Base-by-base conservation (phyloP, 1,140 invertebrate genomes). In the Theocolax elegans region DNA sequence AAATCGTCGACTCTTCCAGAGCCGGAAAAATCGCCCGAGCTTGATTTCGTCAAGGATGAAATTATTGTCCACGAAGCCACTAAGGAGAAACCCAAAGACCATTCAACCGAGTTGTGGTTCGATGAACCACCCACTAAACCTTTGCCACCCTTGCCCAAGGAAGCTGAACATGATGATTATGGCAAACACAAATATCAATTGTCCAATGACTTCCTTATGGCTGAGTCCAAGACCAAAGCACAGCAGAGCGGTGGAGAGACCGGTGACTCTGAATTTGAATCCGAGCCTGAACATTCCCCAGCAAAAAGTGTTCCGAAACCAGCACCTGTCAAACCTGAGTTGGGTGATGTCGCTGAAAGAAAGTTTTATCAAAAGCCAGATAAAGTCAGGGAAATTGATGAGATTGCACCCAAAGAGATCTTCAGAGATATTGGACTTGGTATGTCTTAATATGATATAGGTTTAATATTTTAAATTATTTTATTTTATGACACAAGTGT, bases 371-470 rank as follows among this genome's bases (percentile, higher is more conserved):
- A 48, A 1, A 67, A 59, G 17, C 25, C 64, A 7, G 42, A 19
- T 46, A 71, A 67, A 7, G 63, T 72, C 38, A 54, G 76, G 1
- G 78, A 80, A 8, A 76, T 81, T 31, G 60, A 89, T 53, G 86
- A 89, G 72, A 89, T 90, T 46, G 89, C 89, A 58, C 89, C 90
- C 2, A 89, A 90, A 72, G 88, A 90, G 64, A 90, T 91, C 67
- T 91, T 90, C 81, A 87, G 88, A 75, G 86, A 90, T 76, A 89
- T 91, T 86, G 89, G 89, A 76, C 83, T 91, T 12, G 90, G 90
- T 91, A 75, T 89, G 90, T 85, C 3, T 9, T n/a, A 35, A 48
- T 48, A 56, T 35, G n/a, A n/a, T n/a, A n/a, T n/a, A n/a, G n/a
- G n/a, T n/a, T n/a, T n/a, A n/a, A n/a, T n/a, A n/a, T n/a, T n/a